These are phyloP conservation scores for Phrynocephalus forsythii DNA, from an alignment of 2,797 vertebrate species.

Conservation along the genomic window DNA sequence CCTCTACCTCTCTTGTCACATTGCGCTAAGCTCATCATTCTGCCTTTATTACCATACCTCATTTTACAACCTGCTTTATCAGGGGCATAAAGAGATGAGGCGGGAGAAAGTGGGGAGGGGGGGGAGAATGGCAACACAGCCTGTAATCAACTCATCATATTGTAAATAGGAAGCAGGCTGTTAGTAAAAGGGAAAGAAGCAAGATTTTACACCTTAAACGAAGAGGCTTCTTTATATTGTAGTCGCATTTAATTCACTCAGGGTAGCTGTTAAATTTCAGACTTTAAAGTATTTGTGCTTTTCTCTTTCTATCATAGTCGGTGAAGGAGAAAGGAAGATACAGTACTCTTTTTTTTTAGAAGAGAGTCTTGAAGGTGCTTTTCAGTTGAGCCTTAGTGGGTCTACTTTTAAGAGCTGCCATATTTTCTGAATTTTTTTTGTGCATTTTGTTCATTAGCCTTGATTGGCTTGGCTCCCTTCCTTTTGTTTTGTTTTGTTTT, in stretches of 20 bases:
- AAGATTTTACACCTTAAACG: slow-evolving; percentile 49
- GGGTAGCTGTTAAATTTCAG: slow-evolving; percentile 56
- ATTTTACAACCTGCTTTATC: slow-evolving; percentile 74
- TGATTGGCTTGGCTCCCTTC: slow-evolving; percentile 43
- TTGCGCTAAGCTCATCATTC: slow-evolving; percentile 50
- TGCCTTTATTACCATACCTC: slow-evolving; percentile 52
- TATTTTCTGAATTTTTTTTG: slow-evolving; percentile 23
- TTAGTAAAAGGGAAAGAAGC: slow-evolving; percentile 48
- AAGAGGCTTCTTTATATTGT: slow-evolving; percentile 53
- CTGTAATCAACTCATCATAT: slow-evolving; percentile 69
- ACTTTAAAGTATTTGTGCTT: slow-evolving; percentile 57
- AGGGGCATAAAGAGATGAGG: slow-evolving; percentile 41
- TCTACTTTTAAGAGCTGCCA: slow-evolving; percentile 49
- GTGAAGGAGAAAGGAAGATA: slow-evolving; percentile 49
- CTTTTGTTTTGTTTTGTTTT: slow-evolving; percentile 37
- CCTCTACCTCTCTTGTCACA: slow-evolving; percentile 49
- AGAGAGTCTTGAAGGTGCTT: slow-evolving; percentile 44
- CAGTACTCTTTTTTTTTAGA: slow-evolving; percentile 50
- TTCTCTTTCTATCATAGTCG: slow-evolving; percentile 55
- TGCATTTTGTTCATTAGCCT: no score
- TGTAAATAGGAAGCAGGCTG: slow-evolving; percentile 56
- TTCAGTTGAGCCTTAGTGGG: slow-evolving; percentile 54
- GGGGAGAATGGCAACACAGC: slow-evolving; percentile 59
- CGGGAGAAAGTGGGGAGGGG: neutral
- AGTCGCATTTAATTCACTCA: slow-evolving; percentile 69